Evolutionary conservation across 2,888 invertebrate species (phyloP).

Genomic region (Phyllotreta striolata): DNA sequence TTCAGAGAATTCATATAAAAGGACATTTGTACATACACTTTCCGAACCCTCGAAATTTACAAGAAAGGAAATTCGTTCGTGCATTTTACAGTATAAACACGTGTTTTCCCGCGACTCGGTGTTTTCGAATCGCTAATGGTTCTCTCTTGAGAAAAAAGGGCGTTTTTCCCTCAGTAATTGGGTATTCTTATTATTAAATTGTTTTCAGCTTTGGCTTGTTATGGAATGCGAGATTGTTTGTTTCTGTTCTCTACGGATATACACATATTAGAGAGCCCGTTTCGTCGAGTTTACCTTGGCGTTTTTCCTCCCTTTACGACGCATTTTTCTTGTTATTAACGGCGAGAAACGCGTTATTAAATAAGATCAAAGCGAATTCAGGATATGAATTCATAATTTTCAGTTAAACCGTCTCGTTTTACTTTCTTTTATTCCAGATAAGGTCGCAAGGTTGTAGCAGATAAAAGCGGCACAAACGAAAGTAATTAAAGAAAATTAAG

Average conservation of each 20-base stretch:
- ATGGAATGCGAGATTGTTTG: slow-evolving; percentile 14
- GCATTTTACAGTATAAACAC: background rate
- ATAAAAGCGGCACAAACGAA: no score
- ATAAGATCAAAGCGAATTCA: slow-evolving; percentile 16
- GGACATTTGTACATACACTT: no score
- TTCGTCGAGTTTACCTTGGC: slow-evolving; percentile 6
- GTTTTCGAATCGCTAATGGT: slow-evolving; percentile 6
- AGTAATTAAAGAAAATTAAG: no score
- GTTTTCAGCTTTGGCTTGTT: slow-evolving; percentile 9
- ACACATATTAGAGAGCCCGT: slow-evolving; percentile 10
- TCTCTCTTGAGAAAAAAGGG: background rate
- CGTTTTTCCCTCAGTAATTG: slow-evolving; percentile 10
- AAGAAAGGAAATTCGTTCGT: background rate
- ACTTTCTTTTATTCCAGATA: slow-evolving; percentile 2
- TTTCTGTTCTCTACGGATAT: background rate
- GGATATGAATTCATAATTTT: slow-evolving; percentile 14
- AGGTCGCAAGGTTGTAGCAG: no score
- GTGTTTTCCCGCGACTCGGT: background rate
- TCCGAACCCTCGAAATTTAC: no score
- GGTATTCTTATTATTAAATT: slow-evolving; percentile 17
- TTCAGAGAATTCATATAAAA: no score
- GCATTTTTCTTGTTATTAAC: slow-evolving; percentile 6
- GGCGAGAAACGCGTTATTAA: background rate
- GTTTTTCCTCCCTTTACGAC: background rate
- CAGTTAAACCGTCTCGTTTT: slow-evolving; percentile 10